These are phyloP conservation scores for Saturnia pavonia DNA, from an alignment of 2,888 invertebrate species.

Conservation along the genomic window DNA sequence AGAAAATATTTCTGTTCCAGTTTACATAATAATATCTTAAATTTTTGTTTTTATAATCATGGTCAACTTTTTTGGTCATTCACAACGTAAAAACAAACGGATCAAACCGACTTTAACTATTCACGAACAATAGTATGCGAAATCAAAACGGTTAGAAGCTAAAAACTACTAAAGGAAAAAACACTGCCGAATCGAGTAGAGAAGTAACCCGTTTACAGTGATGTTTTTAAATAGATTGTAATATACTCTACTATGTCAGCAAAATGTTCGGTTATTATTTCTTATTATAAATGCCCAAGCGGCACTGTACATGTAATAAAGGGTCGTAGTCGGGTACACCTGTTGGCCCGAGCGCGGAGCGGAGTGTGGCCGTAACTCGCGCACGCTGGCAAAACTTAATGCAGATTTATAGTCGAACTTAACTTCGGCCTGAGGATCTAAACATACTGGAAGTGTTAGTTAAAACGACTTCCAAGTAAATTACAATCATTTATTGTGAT, in stretches of 20 bases:
- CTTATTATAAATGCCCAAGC: conserved; percentile 6
- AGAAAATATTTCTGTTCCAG: no score
- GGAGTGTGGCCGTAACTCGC: conserved; percentile 39
- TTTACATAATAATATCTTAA: no score
- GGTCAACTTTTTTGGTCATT: no score
- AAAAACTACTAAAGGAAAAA: background rate
- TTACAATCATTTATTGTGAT: background rate
- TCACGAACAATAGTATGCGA: no score
- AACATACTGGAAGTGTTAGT: conserved; percentile 23
- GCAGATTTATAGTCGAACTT: conserved; percentile 51
- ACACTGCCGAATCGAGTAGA: background rate
- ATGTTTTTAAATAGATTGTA: background rate
- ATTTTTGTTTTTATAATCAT: no score
- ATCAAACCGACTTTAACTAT: no score
- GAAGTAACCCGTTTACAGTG: background rate
- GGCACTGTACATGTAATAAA: conserved; percentile 26
- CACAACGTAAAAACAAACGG: no score
- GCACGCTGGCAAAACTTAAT: conserved; percentile 47
- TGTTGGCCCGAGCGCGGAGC: conserved; percentile 41
- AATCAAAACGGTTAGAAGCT: no score
- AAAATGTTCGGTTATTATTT: background rate
- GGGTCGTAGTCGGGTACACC: conserved; percentile 41
- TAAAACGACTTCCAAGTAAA: background rate
- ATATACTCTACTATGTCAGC: background rate
- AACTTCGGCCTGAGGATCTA: conserved; percentile 31